Percentiles rank a stretch among this genome's conserved stretches.
These are phyloP conservation scores for Rhinichthys klamathensis DNA, from an alignment of 2,113 vertebrate genomes.

Conservation along the genomic window DNA sequence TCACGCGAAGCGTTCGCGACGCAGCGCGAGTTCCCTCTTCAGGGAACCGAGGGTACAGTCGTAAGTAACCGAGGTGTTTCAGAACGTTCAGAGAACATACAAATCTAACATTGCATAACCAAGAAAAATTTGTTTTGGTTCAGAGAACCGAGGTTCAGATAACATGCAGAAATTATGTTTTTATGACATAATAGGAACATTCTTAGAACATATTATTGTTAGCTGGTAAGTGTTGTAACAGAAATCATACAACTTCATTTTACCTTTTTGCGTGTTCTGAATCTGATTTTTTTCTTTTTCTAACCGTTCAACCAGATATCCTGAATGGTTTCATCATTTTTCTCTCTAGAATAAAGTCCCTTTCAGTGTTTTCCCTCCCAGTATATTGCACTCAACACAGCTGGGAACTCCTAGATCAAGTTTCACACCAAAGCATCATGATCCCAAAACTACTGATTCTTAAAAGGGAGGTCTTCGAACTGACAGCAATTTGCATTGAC, in stretches of 20 bases:
- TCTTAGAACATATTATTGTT: not conserved
- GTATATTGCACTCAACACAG: not conserved
- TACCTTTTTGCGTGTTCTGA: not conserved
- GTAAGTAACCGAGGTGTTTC: too few relatives aligned
- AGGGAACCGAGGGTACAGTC: too few relatives aligned
- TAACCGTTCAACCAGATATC: not conserved
- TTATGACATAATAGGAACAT: too few relatives aligned
- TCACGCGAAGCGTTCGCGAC: too few relatives aligned
- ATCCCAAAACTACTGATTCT: not conserved
- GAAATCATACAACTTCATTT: not conserved
- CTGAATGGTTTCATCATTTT: not conserved
- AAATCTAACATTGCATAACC: too few relatives aligned
- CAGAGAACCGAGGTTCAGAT: too few relatives aligned
- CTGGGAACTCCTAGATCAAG: conserved; percentile 29
- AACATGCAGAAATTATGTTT: too few relatives aligned
- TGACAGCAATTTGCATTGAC: not conserved
- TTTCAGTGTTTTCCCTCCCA: not conserved
- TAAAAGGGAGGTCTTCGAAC: not conserved
- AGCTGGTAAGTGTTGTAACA: not conserved
- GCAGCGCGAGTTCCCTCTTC: too few relatives aligned
- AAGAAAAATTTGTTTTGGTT: too few relatives aligned
- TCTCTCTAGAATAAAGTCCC: conserved; percentile 20
- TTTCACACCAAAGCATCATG: conserved; percentile 21
- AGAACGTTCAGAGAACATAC: too few relatives aligned
- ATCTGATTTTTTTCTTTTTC: not conserved